Percentiles rank a stretch among this genome's conserved stretches.
These are phyloP conservation scores for Pygmarrhopalites habei DNA, from an alignment of 1,140 invertebrate genomes.

Conservation along the genomic window DNA sequence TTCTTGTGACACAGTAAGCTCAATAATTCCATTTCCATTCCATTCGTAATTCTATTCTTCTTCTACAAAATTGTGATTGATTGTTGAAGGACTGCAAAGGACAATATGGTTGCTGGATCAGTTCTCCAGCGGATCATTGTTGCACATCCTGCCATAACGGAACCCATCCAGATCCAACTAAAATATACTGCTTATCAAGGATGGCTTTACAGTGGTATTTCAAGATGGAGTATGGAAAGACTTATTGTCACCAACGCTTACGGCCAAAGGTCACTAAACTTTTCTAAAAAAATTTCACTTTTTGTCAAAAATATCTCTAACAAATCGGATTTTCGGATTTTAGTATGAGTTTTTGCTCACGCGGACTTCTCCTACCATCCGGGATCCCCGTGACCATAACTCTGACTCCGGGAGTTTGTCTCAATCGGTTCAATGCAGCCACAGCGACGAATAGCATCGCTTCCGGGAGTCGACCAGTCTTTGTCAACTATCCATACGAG, in stretches of 20 bases:
- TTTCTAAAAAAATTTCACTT: no score
- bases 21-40: not conserved
- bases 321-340: no score
- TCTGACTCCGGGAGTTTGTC: conserved; percentile 66
- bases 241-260: conserved; percentile 76
- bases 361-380: conserved; percentile 64
- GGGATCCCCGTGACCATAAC: conserved; percentile 61
- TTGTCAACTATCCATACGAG: conserved; percentile 11
- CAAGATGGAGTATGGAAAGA: conserved; percentile 71
- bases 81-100: conserved; percentile 73
- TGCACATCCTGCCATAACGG: conserved; percentile 72
- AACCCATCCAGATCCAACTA: conserved; percentile 61
- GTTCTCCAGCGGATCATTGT: conserved; percentile 72
- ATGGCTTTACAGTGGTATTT: conserved; percentile 79
- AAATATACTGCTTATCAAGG: conserved; percentile 83
- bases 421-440: not conserved
- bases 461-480: conserved; percentile 1
- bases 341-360: conserved; percentile 69
- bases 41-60: not conserved
- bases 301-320: no score
- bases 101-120: conserved; percentile 62
- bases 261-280: conserved; percentile 61
- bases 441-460: no score
- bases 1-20: conserved; percentile 71
- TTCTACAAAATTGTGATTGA: conserved; percentile 37